Conservation (phyloP, 2,797 vertebrate species). For the Prunella strophiata region DNA sequence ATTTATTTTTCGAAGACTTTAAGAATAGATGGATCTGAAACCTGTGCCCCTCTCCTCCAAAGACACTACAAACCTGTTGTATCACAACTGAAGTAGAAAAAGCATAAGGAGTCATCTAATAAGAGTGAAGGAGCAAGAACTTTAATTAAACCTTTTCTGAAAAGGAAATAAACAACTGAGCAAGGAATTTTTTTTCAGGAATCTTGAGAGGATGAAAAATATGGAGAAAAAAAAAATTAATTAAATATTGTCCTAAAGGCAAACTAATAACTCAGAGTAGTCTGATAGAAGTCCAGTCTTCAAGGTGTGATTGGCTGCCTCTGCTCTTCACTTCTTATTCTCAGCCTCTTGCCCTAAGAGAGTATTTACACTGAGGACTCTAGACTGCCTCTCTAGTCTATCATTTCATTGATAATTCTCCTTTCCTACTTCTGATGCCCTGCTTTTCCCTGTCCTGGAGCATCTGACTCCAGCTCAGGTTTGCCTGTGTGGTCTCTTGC, state of each 20-base stretch:
- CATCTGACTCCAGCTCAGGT: background rate
- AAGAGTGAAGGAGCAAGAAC: background rate
- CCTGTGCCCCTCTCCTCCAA: accelerated
- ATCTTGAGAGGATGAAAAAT: background rate
- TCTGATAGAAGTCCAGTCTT: background rate
- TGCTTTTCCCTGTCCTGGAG: background rate
- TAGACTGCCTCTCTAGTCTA: background rate
- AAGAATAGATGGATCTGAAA: background rate
- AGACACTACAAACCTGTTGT: background rate
- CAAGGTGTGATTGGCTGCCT: background rate
- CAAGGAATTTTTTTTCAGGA: background rate
- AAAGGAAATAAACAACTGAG: background rate
- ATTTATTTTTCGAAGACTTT: background rate
- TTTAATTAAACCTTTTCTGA: background rate
- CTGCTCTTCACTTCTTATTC: background rate
- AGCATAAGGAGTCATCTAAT: background rate
- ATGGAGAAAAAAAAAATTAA: background rate
- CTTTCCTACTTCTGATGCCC: background rate
- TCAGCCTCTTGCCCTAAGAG: background rate
- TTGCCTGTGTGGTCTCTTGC: background rate
- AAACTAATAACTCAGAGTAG: background rate
- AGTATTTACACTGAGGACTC: background rate
- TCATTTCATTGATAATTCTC: background rate
- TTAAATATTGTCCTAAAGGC: background rate
- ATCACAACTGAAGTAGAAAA: background rate